phyloP scores from a whole-genome alignment of 2,113 vertebrate species.

The Phainopepla nitens region DNA sequence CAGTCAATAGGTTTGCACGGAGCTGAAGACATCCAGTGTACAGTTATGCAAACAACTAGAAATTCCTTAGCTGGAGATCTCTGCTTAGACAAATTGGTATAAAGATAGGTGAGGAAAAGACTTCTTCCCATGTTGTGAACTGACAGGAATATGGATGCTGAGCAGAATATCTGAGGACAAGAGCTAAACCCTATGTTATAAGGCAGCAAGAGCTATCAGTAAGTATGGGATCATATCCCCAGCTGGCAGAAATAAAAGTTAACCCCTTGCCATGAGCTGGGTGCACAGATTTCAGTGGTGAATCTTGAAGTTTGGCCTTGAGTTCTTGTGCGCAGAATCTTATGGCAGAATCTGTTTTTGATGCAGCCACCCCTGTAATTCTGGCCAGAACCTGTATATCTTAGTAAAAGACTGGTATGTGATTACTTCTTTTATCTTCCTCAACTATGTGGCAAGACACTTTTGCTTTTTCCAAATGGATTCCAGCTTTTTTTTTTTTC shows the following conservation, averaged over 20 bases:
- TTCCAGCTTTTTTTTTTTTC: background rate
- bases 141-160: background rate
- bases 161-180: background rate
- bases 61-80: background rate
- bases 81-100: background rate
- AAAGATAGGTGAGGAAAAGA: background rate
- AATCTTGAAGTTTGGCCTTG: background rate
- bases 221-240: background rate
- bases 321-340: background rate
- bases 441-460: background rate
- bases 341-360: background rate
- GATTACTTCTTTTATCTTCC: background rate
- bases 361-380: background rate
- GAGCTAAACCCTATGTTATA: background rate
- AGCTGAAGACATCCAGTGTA: background rate
- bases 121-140: background rate
- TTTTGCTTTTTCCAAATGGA: background rate
- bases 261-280: background rate
- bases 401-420: background rate
- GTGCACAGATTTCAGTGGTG: background rate
- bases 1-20: background rate
- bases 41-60: background rate
- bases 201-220: background rate
- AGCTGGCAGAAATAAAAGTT: background rate
- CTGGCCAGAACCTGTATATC: background rate